Evolutionary conservation across 2,113 vertebrate species (phyloP).

Genomic region (Ammodytes dubius): DNA sequence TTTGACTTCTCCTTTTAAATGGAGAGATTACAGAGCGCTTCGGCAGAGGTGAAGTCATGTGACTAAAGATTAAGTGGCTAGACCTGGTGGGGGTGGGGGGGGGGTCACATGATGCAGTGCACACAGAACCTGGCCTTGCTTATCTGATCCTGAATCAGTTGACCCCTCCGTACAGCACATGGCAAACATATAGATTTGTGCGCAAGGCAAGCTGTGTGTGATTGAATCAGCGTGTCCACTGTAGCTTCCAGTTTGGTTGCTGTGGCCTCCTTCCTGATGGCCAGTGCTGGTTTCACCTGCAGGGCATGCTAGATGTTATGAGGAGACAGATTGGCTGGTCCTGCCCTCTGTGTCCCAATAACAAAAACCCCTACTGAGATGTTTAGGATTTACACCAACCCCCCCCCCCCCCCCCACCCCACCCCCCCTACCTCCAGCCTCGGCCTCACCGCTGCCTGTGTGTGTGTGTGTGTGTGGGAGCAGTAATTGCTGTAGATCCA

Average conservation of each 20-base stretch:
- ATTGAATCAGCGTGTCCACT: slow-evolving; percentile 21
- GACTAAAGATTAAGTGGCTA: slow-evolving; percentile 75
- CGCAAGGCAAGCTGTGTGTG: slow-evolving; percentile 2
- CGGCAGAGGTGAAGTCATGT: slow-evolving; percentile 75
- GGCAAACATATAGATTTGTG: slow-evolving; percentile 7
- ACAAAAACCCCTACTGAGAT: slow-evolving; percentile 39
- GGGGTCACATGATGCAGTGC: slow-evolving; percentile 71
- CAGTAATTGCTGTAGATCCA: slow-evolving; percentile 57
- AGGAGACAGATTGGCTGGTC: slow-evolving; percentile 48
- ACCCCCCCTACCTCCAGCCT: slow-evolving; percentile 43
- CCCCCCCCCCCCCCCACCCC: background rate
- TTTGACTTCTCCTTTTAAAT: slow-evolving; percentile 76
- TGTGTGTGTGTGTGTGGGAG: slow-evolving; percentile 43
- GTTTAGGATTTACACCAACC: slow-evolving; percentile 42
- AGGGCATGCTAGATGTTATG: slow-evolving; percentile 13
- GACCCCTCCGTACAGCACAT: slow-evolving; percentile 11
- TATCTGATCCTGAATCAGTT: slow-evolving; percentile 44
- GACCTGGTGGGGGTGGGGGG: slow-evolving; percentile 3
- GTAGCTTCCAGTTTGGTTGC: background rate
- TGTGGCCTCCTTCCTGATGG: background rate
- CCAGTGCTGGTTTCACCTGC: slow-evolving; percentile 43
- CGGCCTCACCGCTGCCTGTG: slow-evolving; percentile 12
- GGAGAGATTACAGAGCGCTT: slow-evolving; percentile 64
- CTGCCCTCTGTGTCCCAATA: slow-evolving; percentile 38
- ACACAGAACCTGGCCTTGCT: slow-evolving; percentile 32